phyloP scores from a whole-genome alignment of 2,113 vertebrate species.

The Meriones unguiculatus region DNA sequence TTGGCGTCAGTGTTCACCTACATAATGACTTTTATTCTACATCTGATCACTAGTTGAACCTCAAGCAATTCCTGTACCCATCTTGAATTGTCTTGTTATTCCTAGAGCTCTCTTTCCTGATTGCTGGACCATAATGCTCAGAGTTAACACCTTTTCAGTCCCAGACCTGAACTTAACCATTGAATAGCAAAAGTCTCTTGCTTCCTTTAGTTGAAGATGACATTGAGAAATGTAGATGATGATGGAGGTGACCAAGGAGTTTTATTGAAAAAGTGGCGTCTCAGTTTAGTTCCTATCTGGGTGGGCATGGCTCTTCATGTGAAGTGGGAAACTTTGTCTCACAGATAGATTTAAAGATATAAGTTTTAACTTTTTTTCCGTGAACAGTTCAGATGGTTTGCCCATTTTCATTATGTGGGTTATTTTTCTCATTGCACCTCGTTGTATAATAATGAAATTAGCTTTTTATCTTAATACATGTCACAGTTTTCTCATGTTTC shows the following conservation, averaged over 20 bases:
- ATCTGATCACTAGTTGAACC: background rate
- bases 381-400: background rate
- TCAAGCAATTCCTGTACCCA: background rate
- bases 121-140: background rate
- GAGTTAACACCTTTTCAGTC: background rate
- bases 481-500: background rate
- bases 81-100: background rate
- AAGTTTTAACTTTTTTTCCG: background rate
- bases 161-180: background rate
- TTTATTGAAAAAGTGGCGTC: background rate
- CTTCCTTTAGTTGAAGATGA: background rate
- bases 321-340: background rate
- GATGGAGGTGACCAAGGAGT: background rate
- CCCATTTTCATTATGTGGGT: background rate
- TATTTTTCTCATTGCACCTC: background rate
- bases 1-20: background rate
- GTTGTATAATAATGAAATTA: background rate
- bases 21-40: background rate
- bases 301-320: background rate
- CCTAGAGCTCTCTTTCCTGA: background rate
- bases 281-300: background rate
- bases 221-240: background rate
- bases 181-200: background rate
- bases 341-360: background rate
- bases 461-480: background rate